Evolutionary conservation across 2,797 vertebrate species (phyloP).

Genomic region (Liasis olivaceus): DNA sequence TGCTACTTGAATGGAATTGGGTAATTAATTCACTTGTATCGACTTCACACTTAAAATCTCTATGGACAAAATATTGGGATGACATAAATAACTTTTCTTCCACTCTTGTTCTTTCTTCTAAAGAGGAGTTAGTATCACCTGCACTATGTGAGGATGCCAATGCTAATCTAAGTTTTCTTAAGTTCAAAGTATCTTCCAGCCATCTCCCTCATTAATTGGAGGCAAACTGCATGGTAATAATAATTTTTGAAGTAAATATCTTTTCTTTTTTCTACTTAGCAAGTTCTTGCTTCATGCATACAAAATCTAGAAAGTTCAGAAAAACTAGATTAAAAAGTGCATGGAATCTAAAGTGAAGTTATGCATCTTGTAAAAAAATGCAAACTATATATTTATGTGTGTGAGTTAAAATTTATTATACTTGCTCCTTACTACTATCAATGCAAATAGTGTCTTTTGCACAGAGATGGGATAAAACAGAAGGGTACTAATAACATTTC

Average conservation of each 20-base stretch:
- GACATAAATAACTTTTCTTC: not conserved
- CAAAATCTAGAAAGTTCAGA: not conserved
- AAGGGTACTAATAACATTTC: not conserved
- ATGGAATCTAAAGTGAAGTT: not conserved
- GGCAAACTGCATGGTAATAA: not conserved
- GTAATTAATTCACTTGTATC: slow-evolving; percentile 2
- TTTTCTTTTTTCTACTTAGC: slow-evolving; percentile 12
- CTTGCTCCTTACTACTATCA: not conserved
- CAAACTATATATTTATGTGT: not conserved
- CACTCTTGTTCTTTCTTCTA: slow-evolving; percentile 3
- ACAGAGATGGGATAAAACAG: slow-evolving; percentile 3
- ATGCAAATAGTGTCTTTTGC: slow-evolving; percentile 3
- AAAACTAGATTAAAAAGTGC: not conserved
- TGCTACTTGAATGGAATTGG: not conserved
- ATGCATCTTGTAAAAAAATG: not conserved
- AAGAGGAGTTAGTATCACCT: not conserved
- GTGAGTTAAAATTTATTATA: not conserved
- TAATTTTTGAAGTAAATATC: slow-evolving; percentile 38
- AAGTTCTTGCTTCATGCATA: not conserved
- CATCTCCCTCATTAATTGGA: not conserved
- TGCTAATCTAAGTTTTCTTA: slow-evolving; percentile 1
- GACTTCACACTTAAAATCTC: not conserved
- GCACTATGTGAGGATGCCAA: not conserved
- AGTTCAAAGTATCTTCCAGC: not conserved
- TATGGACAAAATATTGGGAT: not conserved